A percentile compares a stretch with the other conserved stretches of the same genome.
These are phyloP conservation scores for Hybos culiciformis DNA, from an alignment of 2,888 invertebrate species.

Conservation along the genomic window DNA sequence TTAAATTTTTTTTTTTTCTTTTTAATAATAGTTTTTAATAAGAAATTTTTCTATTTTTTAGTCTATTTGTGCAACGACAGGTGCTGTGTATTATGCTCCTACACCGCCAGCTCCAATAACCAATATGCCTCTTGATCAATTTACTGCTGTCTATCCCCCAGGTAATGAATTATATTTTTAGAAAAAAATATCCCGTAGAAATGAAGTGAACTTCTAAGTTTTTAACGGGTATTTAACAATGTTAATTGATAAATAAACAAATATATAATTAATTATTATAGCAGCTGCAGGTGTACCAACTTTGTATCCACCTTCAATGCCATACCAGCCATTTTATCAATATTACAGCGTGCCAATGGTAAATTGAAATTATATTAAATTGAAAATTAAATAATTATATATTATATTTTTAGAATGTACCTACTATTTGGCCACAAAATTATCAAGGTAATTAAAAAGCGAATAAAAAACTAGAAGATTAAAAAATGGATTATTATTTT, in stretches of 20 bases:
- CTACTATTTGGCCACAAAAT: slow-evolving; percentile 38
- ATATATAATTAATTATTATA: slow-evolving; percentile 14
- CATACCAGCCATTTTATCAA: slow-evolving; percentile 38
- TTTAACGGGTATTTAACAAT: neutral
- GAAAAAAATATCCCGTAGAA: no score
- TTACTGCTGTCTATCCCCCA: slow-evolving; percentile 37
- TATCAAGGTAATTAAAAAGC: slow-evolving; percentile 36
- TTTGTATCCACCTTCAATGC: slow-evolving; percentile 38
- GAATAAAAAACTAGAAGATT: neutral
- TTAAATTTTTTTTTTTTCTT: slow-evolving; percentile 4
- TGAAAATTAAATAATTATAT: neutral
- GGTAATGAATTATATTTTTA: slow-evolving; percentile 22
- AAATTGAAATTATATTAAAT: slow-evolving; percentile 12
- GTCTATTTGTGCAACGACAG: slow-evolving; percentile 36
- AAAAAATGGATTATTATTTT: neutral
- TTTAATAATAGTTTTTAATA: neutral
- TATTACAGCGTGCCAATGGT: slow-evolving; percentile 40
- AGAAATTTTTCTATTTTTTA: slow-evolving; percentile 18
- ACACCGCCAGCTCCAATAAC: slow-evolving; percentile 37
- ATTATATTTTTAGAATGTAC: slow-evolving; percentile 31
- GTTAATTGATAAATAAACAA: neutral
- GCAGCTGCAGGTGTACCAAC: slow-evolving; percentile 36
- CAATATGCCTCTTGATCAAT: slow-evolving; percentile 38
- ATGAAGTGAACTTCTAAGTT: no score
- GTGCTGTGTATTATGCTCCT: slow-evolving; percentile 37